Evolutionary conservation across 2,888 invertebrate species (phyloP), one percentile per base, ranked within the genome.

Genomic region (Nipponacmea schrenckii): DNA sequence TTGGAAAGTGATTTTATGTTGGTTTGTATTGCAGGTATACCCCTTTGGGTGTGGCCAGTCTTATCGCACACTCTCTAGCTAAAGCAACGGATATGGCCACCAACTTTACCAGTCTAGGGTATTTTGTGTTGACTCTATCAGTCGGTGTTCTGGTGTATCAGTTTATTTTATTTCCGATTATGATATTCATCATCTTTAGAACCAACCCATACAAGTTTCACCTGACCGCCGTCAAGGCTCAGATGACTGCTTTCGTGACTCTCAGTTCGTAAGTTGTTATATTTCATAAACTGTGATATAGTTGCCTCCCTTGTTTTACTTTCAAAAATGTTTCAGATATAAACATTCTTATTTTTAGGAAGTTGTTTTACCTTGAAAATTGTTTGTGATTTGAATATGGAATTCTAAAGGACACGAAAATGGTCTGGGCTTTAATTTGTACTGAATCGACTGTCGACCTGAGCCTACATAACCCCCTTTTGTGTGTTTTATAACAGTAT

Each of bases 11-110:
- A 31, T 31, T 31, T 31, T 31, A 31, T 31, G 31, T 39, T 10
- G 8, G 10, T 39, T 10, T 39, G 7, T 39, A n/a, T 45, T 73
- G 0, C 70, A 84, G 84, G 82, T 80, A 77, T 39, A 83, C 83
- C 2, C 84, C 84, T 2, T 48, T 84, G 10, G 84, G 84, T 44
- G 82, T 83, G 0, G 80, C 80, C 15, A 82, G 81, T 73, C 74
- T 84, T 64, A 82, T 84, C 27, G 81, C 81, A 0, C 76, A 73
- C 0, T 78, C 82, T 3, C 65, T 84, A 14, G 77, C 78, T 2
- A 62, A 71, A 7, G 80, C 80, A 1, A 63, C 44, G 0, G 76
- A 80, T 67, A 63, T 84, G 10, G 75, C 64, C 14, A 67, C 27
- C 7, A 79, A 80, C 0, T 82, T 84, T 68, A 70, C 64, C 20